Percentiles rank a stretch among this genome's conserved stretches.
These are phyloP conservation scores for Hirudinaria manillensis DNA, from an alignment of 2,888 invertebrate genomes.

Conservation along the genomic window DNA sequence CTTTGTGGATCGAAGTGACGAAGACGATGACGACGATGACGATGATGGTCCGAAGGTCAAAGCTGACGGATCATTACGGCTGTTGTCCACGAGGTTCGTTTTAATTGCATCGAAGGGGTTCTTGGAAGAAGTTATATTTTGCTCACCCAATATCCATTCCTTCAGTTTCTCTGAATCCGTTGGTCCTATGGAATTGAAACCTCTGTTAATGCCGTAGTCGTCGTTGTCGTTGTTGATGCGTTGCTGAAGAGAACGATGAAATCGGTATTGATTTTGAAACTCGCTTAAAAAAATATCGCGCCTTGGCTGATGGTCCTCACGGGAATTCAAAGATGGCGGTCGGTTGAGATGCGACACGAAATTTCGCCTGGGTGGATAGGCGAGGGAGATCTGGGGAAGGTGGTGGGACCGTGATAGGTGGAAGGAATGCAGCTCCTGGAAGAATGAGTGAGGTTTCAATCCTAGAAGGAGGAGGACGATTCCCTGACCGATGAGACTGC, in stretches of 20 bases:
- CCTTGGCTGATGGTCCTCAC: no score
- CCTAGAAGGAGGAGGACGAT: not conserved
- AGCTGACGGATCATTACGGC: not conserved
- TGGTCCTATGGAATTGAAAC: no score
- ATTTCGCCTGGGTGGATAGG: not conserved
- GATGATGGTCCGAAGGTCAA: not conserved
- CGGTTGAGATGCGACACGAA: slow-evolving; percentile 1
- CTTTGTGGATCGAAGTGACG: not conserved
- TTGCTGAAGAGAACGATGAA: no score
- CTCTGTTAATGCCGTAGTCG: no score
- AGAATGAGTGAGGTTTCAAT: not conserved
- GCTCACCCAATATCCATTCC: no score
- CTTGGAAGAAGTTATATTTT: not conserved
- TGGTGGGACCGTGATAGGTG: not conserved
- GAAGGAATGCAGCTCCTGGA: not conserved
- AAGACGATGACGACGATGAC: not conserved
- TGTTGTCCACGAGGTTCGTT: not conserved
- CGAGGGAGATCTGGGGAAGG: not conserved
- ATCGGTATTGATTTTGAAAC: no score
- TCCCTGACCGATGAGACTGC: not conserved
- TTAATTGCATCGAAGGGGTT: not conserved
- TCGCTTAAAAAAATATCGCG: no score
- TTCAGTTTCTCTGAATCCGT: no score
- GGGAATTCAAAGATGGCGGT: not conserved
- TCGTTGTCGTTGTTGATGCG: no score